Conservation (phyloP, 1,140 invertebrate species). For the Arctopsyche grandis region DNA sequence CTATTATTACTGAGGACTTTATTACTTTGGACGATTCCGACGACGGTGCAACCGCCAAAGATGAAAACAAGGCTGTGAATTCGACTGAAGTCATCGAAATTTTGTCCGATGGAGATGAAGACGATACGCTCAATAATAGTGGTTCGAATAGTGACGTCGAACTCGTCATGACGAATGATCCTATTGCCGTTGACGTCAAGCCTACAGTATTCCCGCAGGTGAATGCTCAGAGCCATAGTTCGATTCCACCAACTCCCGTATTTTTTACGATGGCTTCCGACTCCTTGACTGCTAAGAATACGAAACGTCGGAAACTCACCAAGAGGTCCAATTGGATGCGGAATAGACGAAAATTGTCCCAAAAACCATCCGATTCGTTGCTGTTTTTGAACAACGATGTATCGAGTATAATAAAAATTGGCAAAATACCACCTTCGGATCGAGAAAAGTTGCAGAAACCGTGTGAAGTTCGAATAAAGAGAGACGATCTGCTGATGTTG, state of each 20-base stretch:
- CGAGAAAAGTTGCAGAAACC: constrained; percentile 17
- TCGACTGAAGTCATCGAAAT: not conserved
- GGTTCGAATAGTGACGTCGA: constrained; percentile 24
- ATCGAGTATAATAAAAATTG: constrained; percentile 21
- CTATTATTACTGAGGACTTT: not conserved
- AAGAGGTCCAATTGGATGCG: not conserved
- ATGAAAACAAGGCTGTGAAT: not conserved
- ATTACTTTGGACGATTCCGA: constrained; percentile 7
- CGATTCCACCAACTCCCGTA: not conserved
- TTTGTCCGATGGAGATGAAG: not conserved
- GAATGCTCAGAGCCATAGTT: not conserved
- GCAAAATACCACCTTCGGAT: constrained; percentile 10
- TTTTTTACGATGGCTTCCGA: not conserved
- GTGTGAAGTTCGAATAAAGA: constrained; percentile 19
- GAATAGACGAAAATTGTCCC: not conserved
- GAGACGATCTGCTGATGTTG: not conserved
- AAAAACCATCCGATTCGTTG: not conserved
- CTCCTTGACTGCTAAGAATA: not conserved
- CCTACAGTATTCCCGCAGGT: not conserved
- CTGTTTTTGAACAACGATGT: not conserved
- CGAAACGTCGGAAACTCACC: not conserved
- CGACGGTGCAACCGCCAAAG: not conserved
- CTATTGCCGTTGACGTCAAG: constrained; percentile 3
- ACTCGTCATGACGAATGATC: constrained; percentile 23
- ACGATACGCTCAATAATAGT: not conserved